Evolutionary conservation across 2,113 vertebrate species (phyloP), one percentile per base, ranked within the genome.

Genomic region (Calyptommatus sinebrachiatus): DNA sequence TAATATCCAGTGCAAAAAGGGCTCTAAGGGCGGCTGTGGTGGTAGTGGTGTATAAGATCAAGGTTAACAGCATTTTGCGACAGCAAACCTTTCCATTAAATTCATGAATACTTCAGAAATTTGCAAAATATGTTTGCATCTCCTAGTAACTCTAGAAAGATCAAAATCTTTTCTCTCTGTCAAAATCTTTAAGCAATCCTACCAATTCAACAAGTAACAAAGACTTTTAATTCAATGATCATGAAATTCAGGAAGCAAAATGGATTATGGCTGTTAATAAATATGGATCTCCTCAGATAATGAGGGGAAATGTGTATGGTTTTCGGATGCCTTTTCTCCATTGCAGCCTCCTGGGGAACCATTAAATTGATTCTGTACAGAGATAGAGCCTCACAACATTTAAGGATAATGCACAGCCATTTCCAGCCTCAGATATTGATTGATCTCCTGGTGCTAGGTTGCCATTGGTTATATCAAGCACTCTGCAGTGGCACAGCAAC

Each of bases 21-120:
- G n/a, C n/a, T n/a, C n/a, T n/a, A n/a, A n/a, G n/a, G 35, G 35
- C 35, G 35, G 35, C 35, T 4, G 35, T 41, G 35, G 2, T 41
- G 35, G 2, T 41, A 5, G 2, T 41, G 35, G 35, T 41, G 35
- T 41, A 41, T 41, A 41, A 20, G 46, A 20, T 46, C 46, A 73
- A 29, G 4, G 29, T 57, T 80, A 80, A 80, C 67, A 46, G 78
- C 28, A 60, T 24, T 31, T 73, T 11, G 73, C 18, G 22, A 53
- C 73, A 65, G 35, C 60, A 6, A 28, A n/a, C 67, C 57, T 67
- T 45, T n/a, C 31, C 26, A 74, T 29, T 22, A 18, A 60, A 35
- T 68, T 81, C 63, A 75, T 74, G 48, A 74, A 74, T 81, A 81
- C 60, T 81, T 81, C 48, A 81, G 26, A 68, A 41, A 7, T 31